Conservation (phyloP, 2,888 invertebrate genomes). For the Aporophyla lueneburgensis region DNA sequence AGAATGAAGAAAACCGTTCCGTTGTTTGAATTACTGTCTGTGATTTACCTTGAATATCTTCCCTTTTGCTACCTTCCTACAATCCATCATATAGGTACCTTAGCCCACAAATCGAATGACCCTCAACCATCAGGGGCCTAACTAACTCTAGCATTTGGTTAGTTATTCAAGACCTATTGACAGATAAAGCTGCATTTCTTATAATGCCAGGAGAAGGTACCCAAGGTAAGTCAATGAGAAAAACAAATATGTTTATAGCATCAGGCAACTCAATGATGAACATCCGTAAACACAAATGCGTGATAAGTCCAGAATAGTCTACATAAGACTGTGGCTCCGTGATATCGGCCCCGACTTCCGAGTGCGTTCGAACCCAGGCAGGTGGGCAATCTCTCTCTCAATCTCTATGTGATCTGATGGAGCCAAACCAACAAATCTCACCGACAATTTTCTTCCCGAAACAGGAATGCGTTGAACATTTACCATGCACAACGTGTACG, state of each 20-base stretch:
- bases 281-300: not conserved
- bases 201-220: not conserved
- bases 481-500: too few species aligned
- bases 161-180: not conserved
- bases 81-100: not conserved
- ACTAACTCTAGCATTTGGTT: not conserved
- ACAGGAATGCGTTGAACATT: too few species aligned
- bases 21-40: constrained; percentile 75
- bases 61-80: not conserved
- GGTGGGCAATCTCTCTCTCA: too few species aligned
- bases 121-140: not conserved
- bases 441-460: too few species aligned
- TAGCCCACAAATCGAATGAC: not conserved
- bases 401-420: too few species aligned
- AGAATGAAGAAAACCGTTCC: constrained; percentile 87
- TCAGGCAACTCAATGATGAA: not conserved
- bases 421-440: too few species aligned
- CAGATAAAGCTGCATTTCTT: not conserved
- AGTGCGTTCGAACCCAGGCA: too few species aligned
- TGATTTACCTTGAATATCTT: constrained; percentile 8
- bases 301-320: not conserved
- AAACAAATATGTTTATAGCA: not conserved
- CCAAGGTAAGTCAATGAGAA: not conserved
- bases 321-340: not conserved
- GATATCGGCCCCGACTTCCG: too few species aligned